Base-by-base conservation (phyloP, 2,113 vertebrate genomes). In the Opisthocomus hoazin region DNA sequence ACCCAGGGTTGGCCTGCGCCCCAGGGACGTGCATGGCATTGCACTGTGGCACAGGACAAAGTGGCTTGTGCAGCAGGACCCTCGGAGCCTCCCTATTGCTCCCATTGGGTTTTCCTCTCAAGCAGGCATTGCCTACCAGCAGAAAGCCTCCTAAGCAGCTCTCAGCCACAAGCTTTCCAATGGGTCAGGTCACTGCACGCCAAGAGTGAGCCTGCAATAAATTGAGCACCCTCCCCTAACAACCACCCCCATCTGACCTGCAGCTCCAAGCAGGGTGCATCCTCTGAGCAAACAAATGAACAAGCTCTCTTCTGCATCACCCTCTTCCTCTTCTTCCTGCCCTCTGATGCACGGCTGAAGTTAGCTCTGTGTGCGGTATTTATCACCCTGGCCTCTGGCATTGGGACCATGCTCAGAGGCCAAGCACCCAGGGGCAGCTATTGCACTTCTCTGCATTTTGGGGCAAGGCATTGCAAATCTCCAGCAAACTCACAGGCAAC, bases 131-230 rank as follows among this genome's bases (percentile, higher is more conserved):
- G 0, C 5, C 5, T 51, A 88, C 51, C 51, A 50, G 65, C 43
- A 89, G 34, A 36, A 91, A 77, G 45, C 29, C 39, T 69, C 58
- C 68, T 30, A 54, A 70, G 45, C 13, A 65, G 48, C 39, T 65
- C 81, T 37, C 36, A 64, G 45, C 41, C 63, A 54, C 5, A 19
- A 54, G 21, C 11, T 86, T 88, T 75, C 34, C 79, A 45, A 14
- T 3, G 6, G 14, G 3, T 66, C n/a, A 12, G 17, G 15, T 15
- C 15, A 10, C 5, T 22, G 9, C 58, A 8, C 1, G 1, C 46
- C 48, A 61, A 75, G 48, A 56, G 26, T 2, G 1, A 87, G 13
- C 29, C 54, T 48, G 36, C 69, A 65, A 29, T 8, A 17, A 69
- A 37, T 34, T 2, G 34, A n/a, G 73, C 37, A 20, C 11, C 43